These are phyloP conservation scores for Homarus gammarus DNA, from an alignment of 2,888 invertebrate species.

Conservation along the genomic window DNA sequence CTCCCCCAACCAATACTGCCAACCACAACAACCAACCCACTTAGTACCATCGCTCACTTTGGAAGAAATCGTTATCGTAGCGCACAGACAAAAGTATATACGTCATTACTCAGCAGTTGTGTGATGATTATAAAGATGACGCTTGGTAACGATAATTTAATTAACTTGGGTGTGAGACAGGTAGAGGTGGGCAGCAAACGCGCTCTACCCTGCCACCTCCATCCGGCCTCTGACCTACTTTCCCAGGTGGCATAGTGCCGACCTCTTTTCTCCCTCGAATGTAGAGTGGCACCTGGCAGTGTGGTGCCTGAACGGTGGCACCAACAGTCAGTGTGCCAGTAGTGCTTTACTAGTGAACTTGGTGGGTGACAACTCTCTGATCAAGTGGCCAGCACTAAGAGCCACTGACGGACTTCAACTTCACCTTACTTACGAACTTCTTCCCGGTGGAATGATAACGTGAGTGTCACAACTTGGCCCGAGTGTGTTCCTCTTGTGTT, in stretches of 20 bases:
- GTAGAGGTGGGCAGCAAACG: not conserved
- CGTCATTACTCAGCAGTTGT: not conserved
- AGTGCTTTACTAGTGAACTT: not conserved
- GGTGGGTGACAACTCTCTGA: not conserved
- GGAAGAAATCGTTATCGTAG: not conserved
- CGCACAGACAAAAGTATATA: not conserved
- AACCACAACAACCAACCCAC: not conserved
- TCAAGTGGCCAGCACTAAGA: not conserved
- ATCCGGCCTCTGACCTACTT: constrained; percentile 23
- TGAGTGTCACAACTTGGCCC: not conserved
- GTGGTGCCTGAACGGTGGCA: not conserved
- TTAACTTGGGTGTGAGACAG: too few relatives aligned
- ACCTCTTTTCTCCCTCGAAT: not conserved
- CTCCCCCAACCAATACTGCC: not conserved
- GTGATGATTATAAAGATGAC: not conserved
- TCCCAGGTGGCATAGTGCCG: constrained; percentile 25
- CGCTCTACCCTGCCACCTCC: not conserved
- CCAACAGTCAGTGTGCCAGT: not conserved
- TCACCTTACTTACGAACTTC: not conserved
- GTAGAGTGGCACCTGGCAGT: not conserved
- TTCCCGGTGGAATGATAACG: not conserved
- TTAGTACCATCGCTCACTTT: not conserved
- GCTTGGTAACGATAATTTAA: not conserved
- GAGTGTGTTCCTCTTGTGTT: not conserved
- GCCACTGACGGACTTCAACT: not conserved